Evolutionary conservation across 2,797 vertebrate genomes (phyloP), one percentile per base, ranked within the genome.

Genomic region (Chloroceryle amazona): DNA sequence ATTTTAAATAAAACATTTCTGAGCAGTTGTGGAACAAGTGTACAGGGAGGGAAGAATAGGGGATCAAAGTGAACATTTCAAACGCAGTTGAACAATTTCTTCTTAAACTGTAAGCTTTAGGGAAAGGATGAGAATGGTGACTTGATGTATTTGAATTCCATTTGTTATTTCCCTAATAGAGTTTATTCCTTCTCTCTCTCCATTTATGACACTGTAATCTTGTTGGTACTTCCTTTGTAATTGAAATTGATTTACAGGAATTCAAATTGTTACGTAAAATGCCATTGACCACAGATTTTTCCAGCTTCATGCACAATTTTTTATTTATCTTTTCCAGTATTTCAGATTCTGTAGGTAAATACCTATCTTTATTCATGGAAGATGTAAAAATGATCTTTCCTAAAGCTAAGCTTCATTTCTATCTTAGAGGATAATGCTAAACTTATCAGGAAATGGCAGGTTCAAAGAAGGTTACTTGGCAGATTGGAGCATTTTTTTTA

Each of bases 291-390:
- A 35, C 29, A 42, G 60, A 49, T 66, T 84, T 91, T 93, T 82
- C 11, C 10, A 46, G 6, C 29, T 76, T 66, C 6, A 4, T 35
- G 42, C 22, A 20, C n/a, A 42, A 21, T 66, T 91, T 66, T 61
- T 0, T 81, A 31, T 86, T 62, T 89, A 23, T 63, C 10, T 82
- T 82, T 73, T 68, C 18, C 33, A 3, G 9, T 73, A 73, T 58
- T 93, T 95, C 51, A 6, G 11, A 62, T 95, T 93, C 42, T 82
- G 37, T 57, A 44, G 33, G 39, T 80, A 41, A 92, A 42, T 61
- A 17, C n/a, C 37, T 84, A 62, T 89, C 62, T 94, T 83, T 93
- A 81, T 93, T 93, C 33, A 58, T 6, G 31, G 47, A 74, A 39
- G 37, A 63, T 76, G 44, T 92, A 20, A 66, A 95, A 89, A 54